These are phyloP conservation scores for Mythimna albipuncta DNA, from an alignment of 2,888 invertebrate species.

Conservation along the genomic window DNA sequence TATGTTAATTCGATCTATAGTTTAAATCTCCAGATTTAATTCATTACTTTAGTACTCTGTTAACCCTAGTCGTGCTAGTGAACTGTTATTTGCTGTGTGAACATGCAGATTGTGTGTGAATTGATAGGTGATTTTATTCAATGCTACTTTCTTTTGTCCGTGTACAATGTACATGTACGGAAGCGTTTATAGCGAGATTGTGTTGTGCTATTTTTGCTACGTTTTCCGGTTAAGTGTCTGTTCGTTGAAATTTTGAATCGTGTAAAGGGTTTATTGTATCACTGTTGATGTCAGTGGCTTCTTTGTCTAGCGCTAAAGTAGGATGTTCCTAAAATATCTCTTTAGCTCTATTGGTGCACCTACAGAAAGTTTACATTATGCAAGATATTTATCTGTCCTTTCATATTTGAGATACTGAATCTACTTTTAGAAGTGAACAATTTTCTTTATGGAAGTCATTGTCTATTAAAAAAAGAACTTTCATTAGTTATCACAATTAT, in stretches of 20 bases:
- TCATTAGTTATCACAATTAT: too few species aligned
- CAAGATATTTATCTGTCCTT: too few species aligned
- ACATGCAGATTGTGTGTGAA: constrained; percentile 56
- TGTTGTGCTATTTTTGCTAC: constrained; percentile 22
- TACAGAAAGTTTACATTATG: too few species aligned
- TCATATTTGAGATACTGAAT: too few species aligned
- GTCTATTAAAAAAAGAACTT: too few species aligned
- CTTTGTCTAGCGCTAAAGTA: background rate
- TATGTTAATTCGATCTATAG: constrained; percentile 13
- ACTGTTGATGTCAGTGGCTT: background rate
- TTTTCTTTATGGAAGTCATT: too few species aligned
- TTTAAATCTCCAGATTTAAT: constrained; percentile 1
- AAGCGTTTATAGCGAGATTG: constrained; percentile 26
- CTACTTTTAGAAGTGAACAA: too few species aligned
- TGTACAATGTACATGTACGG: constrained; percentile 12
- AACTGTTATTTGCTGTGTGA: constrained; percentile 45
- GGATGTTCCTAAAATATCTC: too few species aligned
- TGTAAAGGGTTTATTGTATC: background rate
- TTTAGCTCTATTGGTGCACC: too few species aligned
- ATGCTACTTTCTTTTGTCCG: constrained; percentile 39
- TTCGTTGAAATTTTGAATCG: constrained; percentile 1
- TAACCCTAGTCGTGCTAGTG: constrained; percentile 29
- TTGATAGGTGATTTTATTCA: constrained; percentile 51
- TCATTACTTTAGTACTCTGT: constrained; percentile 2
- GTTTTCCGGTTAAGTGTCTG: constrained; percentile 9